Evolutionary conservation across 92 coral and sea anemone species (phyloP).

Genomic region (Phymanthus crucifer): DNA sequence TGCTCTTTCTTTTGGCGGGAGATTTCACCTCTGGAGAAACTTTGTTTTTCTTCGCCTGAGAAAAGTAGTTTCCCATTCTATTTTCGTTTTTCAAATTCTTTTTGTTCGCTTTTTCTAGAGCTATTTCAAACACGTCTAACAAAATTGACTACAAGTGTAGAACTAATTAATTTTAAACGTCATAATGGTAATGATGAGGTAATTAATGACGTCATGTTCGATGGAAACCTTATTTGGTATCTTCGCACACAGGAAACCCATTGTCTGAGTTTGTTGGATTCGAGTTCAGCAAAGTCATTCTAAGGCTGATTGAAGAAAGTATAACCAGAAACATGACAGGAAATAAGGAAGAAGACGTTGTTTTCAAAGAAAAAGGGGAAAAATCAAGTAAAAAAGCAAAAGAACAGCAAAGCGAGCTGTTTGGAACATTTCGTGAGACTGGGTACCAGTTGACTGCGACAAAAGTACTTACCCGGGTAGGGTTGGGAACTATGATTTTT

Average conservation of each 20-base stretch:
- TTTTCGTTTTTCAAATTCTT: background rate
- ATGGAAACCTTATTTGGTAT: background rate
- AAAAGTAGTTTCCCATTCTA: conserved; percentile 8
- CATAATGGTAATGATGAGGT: background rate
- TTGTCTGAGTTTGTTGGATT: background rate
- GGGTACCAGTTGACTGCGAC: no score
- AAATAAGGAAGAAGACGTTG: no score
- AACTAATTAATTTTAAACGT: conserved; percentile 2
- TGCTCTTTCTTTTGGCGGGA: background rate
- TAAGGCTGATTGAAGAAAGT: background rate
- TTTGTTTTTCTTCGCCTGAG: background rate
- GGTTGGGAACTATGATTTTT: background rate
- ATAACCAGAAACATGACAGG: background rate
- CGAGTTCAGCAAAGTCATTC: background rate
- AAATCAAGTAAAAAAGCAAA: no score
- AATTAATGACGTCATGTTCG: background rate
- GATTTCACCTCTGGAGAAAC: conserved; percentile 7
- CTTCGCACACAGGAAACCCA: conserved; percentile 1
- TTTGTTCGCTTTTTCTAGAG: background rate
- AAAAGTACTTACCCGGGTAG: background rate
- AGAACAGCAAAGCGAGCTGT: no score
- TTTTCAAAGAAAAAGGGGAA: no score
- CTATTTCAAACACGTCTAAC: background rate
- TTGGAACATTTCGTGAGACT: no score
- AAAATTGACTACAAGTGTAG: background rate